Conservation (phyloP, 2,797 vertebrate species). For the Diglossa cyanea region DNA sequence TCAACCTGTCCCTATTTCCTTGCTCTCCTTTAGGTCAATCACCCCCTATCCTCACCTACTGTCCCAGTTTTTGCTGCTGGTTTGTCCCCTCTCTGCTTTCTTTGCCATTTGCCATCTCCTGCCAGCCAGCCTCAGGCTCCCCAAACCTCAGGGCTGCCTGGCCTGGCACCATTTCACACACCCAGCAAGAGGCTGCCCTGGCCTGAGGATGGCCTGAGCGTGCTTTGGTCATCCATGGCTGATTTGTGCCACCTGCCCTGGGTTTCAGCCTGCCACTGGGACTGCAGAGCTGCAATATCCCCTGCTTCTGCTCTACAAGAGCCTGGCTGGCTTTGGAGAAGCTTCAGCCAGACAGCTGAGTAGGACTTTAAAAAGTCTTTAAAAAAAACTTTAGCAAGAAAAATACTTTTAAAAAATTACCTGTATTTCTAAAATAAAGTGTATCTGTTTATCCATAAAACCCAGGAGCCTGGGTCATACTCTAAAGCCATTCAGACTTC, state of each 20-base stretch:
- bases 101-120: background rate
- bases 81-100: background rate
- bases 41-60: background rate
- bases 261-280: background rate
- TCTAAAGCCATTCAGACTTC: background rate
- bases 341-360: background rate
- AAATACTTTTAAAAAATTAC: background rate
- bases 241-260: background rate
- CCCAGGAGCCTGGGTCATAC: background rate
- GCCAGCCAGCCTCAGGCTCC: background rate
- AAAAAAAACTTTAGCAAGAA: background rate
- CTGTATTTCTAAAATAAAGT: background rate
- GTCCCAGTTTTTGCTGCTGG: background rate
- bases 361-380: background rate
- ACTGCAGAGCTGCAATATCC: background rate
- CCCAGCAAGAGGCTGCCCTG: background rate
- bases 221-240: rapidly evolving
- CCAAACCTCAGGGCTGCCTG: background rate
- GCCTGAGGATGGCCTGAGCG: background rate
- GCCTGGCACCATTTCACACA: background rate
- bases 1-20: background rate
- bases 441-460: background rate
- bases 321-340: background rate
- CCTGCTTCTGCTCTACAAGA: background rate
- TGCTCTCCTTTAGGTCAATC: background rate